phyloP scores from a whole-genome alignment of 2,888 invertebrate genomes.

The Rhimphoctona megacephalus region DNA sequence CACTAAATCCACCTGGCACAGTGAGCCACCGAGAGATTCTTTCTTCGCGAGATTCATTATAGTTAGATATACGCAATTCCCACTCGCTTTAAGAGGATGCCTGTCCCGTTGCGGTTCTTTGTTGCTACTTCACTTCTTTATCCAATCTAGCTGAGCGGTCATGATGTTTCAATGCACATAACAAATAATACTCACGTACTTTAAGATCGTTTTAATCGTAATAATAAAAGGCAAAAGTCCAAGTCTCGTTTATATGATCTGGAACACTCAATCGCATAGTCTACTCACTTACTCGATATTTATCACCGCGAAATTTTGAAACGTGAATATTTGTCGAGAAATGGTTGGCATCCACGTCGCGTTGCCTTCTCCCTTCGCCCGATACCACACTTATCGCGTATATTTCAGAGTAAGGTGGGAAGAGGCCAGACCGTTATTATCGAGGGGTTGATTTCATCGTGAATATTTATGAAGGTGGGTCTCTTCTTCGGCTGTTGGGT shows the following conservation, averaged over 20 bases:
- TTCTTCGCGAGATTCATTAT: constrained; percentile 56
- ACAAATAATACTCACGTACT: neutral
- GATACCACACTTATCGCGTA: constrained; percentile 78
- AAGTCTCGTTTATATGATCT: neutral
- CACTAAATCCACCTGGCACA: constrained; percentile 59
- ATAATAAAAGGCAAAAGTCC: neutral
- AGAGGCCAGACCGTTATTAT: constrained; percentile 81
- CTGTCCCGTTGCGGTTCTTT: neutral
- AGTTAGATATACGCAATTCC: constrained; percentile 29
- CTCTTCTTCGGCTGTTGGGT: constrained; percentile 70
- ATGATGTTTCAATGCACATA: constrained; percentile 15
- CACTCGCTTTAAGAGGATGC: constrained; percentile 31
- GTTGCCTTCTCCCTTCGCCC: constrained; percentile 71
- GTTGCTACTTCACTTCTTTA: neutral
- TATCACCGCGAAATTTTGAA: constrained; percentile 35
- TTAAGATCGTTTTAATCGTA: neutral
- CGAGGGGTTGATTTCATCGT: constrained; percentile 84
- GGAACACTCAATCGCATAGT: constrained; percentile 28
- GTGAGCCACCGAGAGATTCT: constrained; percentile 35
- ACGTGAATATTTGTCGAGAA: constrained; percentile 45
- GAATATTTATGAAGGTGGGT: constrained; percentile 83
- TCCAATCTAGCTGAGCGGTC: neutral
- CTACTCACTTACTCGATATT: constrained; percentile 40
- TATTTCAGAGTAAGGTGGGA: constrained; percentile 77
- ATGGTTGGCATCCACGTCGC: constrained; percentile 61